Conservation (phyloP, 1,140 invertebrate species). For the Vollenhovia emeryi region DNA sequence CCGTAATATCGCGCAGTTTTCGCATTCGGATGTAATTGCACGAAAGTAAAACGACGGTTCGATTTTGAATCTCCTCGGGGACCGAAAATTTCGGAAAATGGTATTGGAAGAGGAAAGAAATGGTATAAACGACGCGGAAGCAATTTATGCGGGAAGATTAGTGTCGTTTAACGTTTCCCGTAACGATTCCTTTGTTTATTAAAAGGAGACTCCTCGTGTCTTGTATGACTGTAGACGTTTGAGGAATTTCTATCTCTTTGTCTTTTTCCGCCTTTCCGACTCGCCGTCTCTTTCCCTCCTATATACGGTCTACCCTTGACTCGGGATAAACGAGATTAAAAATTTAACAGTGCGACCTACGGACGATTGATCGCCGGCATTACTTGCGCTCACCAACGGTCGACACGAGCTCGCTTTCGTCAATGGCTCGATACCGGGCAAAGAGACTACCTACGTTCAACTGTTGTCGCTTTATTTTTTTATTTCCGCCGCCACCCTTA, state of each 20-base stretch:
- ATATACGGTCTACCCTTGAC: slow-evolving; percentile 36
- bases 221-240: slow-evolving; percentile 10
- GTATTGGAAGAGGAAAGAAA: background rate
- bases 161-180: background rate
- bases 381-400: slow-evolving; percentile 24
- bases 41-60: background rate
- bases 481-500: background rate
- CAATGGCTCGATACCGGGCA: slow-evolving; percentile 23
- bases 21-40: background rate
- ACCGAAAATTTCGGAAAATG: background rate
- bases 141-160: background rate
- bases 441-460: slow-evolving; percentile 38
- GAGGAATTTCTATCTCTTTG: slow-evolving; percentile 12
- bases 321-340: slow-evolving; percentile 60
- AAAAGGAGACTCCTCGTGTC: background rate
- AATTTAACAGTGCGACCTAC: slow-evolving; percentile 54
- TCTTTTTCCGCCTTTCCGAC: slow-evolving; percentile 19
- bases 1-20: background rate
- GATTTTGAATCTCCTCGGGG: too few relatives aligned
- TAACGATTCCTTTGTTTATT: slow-evolving; percentile 17
- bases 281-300: background rate
- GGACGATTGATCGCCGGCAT: slow-evolving; percentile 59
- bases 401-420: slow-evolving; percentile 47
- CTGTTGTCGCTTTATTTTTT: slow-evolving; percentile 16
- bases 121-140: background rate